Evolutionary conservation across 2,113 vertebrate species (phyloP), one percentile per base, ranked within the genome.

Genomic region (Zosterops hypoxanthus): DNA sequence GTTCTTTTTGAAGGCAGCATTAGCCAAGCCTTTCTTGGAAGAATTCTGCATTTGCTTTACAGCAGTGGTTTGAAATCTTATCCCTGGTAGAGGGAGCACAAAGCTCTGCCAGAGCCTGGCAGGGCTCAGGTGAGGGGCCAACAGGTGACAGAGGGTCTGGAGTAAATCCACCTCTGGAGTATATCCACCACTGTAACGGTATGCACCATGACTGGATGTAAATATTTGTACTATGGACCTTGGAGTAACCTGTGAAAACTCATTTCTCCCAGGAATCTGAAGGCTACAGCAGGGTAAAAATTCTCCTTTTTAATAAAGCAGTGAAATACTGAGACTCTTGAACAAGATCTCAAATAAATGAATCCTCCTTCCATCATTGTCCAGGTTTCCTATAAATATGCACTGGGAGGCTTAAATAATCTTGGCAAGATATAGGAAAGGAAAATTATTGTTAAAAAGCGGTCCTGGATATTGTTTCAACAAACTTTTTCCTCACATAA

Each of bases 401-500:
- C 76, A 59, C 85, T 88, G 65, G 64, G 81, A 94, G 73, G 84
- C 85, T 96, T 95, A 94, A 95, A 94, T 94, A 95, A 94, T 94
- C 87, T 93, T 97, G 96, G 95, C 96, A 89, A 94, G 76, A 78
- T 82, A 66, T 2, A 88, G 95, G 53, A 80, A 90, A 93, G 94
- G 95, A 95, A 97, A 97, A 94, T 93, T 90, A 92, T 93, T 94
- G 94, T 92, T 94, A 89, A 87, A 94, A 92, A 79, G 93, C 91
- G 76, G 88, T 75, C 84, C 42, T 92, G 91, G 72, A 90, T 95
- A 96, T 94, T 24, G 0, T 92, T 94, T 96, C 79, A 84, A 90
- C 82, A 94, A 94, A 91, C 80, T 94, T 96, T 97, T 95, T 95
- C 94, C 94, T 81, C 72, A 56, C 87, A 94, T 94, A 96, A 96